Base-by-base conservation (phyloP, 2,888 invertebrate species). In the Tinea trinotella region DNA sequence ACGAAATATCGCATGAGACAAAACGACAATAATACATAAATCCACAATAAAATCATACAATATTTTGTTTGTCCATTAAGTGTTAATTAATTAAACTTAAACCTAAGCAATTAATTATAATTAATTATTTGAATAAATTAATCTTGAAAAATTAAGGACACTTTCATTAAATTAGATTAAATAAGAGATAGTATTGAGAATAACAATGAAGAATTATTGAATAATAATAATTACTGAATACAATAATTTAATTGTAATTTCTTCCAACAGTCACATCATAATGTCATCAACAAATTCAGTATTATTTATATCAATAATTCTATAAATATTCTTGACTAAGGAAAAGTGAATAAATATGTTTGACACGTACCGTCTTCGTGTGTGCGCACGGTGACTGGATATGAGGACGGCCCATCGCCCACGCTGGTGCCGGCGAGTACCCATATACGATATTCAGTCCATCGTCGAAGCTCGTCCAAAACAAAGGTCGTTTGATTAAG, bases 361-460 rank as follows among this genome's bases (percentile, higher is more conserved):
- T 55, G 78, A 78, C 75, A 94, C 97, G 93, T 97, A 99, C 99
- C 98, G 92, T 97, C 98, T 93, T 98, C 98, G 76, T 95, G 95
- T 63, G 98, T 98, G 88, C 93, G 93, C 68, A 97, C 93, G 70
- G 92, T 91, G 88, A 97, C 93, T 60, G 96, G 96, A 83, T 93
- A 93, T 65, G 97, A 97, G 68, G 93, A 91, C 60, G 95, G 98
- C 59, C 99, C 98, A 84, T 97, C 97, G 71, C 99, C 99, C 64
- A 98, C 96, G 69, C 92, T 93, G 66, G 98, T 99, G 71, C 97
- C 97, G 61, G 98, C 98, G 65, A 96, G 89, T 70, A 98, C 95
- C 96, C 97, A 97, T 70, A 99, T 93, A 79, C 96, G 92, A 89
- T 99, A 99, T 80, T 95, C 93, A 57, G 97, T 97, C 96, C 96